Evolutionary conservation across 2,797 vertebrate species (phyloP).

Genomic region (Bovichtus diacanthus): DNA sequence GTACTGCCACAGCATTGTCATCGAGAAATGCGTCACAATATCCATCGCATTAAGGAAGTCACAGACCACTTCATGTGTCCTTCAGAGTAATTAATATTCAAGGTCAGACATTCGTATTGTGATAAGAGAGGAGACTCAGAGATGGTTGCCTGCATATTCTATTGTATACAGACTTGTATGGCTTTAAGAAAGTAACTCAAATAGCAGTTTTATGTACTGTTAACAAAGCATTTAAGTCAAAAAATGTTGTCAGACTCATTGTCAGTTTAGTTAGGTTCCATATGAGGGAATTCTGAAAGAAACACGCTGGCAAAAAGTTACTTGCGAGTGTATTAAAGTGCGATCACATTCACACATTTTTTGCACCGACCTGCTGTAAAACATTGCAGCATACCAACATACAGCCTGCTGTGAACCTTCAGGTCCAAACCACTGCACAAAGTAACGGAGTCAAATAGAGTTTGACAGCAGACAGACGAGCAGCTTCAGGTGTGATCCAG

Average conservation of each 20-base stretch:
- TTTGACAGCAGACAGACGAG: conserved; percentile 23
- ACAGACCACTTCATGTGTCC: neutral
- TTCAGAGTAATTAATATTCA: neutral
- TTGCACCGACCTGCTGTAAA: neutral
- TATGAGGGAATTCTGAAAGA: neutral
- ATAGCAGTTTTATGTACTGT: neutral
- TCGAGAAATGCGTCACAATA: neutral
- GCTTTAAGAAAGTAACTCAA: no score
- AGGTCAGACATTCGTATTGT: neutral
- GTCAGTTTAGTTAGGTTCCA: neutral
- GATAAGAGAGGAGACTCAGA: neutral
- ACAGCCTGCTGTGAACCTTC: conserved; percentile 9
- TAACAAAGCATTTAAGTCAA: neutral
- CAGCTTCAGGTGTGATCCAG: neutral
- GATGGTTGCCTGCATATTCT: no score
- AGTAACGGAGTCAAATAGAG: conserved; percentile 7
- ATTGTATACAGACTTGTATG: neutral
- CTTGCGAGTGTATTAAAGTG: neutral
- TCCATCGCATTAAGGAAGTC: neutral
- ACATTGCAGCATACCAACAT: neutral
- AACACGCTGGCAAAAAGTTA: neutral
- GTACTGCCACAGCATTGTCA: neutral
- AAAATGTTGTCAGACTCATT: no score
- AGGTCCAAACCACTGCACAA: neutral
- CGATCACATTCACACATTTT: conserved; percentile 2